A percentile compares a stretch with the other conserved stretches of the same genome.
Conservation (phyloP, 2,888 invertebrate species). For the Heteromyza rotundicornis region DNA sequence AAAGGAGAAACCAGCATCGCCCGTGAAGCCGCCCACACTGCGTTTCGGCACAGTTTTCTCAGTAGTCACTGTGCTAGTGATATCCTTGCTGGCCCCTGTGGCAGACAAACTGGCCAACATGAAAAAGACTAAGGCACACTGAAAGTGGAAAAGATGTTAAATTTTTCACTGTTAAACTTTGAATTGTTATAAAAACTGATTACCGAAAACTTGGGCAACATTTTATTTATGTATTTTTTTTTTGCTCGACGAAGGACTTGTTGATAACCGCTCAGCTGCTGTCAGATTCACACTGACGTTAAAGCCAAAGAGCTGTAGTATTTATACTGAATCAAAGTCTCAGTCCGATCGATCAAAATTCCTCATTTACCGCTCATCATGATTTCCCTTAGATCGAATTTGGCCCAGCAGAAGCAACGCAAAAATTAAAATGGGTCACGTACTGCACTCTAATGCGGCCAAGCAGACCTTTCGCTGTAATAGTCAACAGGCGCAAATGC, state of each 20-base stretch:
- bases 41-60: slow-evolving; percentile 46
- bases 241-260: not conserved
- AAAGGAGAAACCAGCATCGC: slow-evolving; percentile 28
- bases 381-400: no score
- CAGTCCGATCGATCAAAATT: no score
- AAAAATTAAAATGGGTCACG: not conserved
- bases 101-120: slow-evolving; percentile 24
- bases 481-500: no score
- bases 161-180: not conserved
- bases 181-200: not conserved
- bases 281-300: slow-evolving; percentile 26
- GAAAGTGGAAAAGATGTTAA: not conserved
- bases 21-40: slow-evolving; percentile 39
- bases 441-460: not conserved
- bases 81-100: slow-evolving; percentile 12
- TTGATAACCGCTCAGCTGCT: not conserved
- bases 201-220: slow-evolving; percentile 15
- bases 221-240: slow-evolving; percentile 9
- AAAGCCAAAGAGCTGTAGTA: slow-evolving; percentile 23
- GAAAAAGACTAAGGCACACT: slow-evolving; percentile 22
- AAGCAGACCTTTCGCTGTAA: slow-evolving; percentile 16
- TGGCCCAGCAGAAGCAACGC: no score
- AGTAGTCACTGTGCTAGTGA: slow-evolving; percentile 8
- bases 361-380: no score
- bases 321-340: slow-evolving; percentile 41